Base-by-base conservation (phyloP, 2,113 vertebrate genomes). In the Corythoichthys haematopterus region DNA sequence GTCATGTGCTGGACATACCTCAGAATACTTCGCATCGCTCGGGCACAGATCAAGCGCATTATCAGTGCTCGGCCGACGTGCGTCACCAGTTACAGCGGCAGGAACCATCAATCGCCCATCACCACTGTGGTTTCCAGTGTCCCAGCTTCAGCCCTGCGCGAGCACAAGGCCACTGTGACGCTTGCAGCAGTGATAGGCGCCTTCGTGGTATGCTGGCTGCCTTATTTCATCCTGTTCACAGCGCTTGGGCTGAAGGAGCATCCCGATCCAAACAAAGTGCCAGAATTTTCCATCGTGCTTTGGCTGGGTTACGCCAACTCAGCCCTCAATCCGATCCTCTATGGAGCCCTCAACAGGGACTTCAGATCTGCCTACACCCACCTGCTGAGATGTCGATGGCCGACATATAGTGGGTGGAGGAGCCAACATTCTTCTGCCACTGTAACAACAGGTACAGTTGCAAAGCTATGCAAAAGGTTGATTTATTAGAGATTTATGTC, bases 291-390 rank as follows among this genome's bases (percentile, higher is more conserved):
- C 1, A 65, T 90, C 51, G 90, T 91, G 67, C 68, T 91, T 72
- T 98, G 97, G 96, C 85, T 98, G 71, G 97, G 97, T 67, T 98
- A 98, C 0, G 72, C 92, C 77, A 98, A 98, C 88, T 98, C 97
- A 3, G 95, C 95, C 15, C 84, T 98, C 66, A 98, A 98, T 76
- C 97, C 97, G 43, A 85, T 98, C 37, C 90, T 98, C 45, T 98
- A 98, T 0, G 96, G 94, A 2, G 92, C 93, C 0, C 87, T 98
- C 47, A 98, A 96, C 84, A 93, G 92, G 59, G 97, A 98, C 90
- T 98, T 98, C 82, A 92, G 88, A 64, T 85, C 90, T 16, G 94
- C 94, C 16, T 93, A 95, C 66, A 78, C 80, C 14, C 93, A 91
- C 72, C 74, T 96, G 69, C 88, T 96, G 15, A 65, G 90, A 37